Evolutionary conservation across 2,888 invertebrate species (phyloP), one percentile per base, ranked within the genome.

Genomic region (Eristalinus aeneus): DNA sequence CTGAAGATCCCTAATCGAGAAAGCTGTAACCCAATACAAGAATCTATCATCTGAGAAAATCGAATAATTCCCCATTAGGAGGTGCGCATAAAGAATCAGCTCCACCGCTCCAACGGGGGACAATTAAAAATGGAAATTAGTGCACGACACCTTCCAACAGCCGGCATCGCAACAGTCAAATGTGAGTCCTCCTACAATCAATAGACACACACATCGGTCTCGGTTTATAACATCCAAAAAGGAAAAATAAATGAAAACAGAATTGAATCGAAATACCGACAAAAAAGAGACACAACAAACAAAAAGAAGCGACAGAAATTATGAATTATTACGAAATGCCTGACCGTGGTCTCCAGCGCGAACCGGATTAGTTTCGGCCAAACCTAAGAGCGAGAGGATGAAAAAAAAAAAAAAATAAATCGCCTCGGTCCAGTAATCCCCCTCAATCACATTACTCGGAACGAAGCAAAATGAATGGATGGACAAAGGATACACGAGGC

Each of bases 311-410:
- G 86, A 86, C 86, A 86, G 74, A 78, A 86, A 86, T 86, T 86
- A 86, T 86, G 86, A 86, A 82, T 86, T 86, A 86, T 86, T 86
- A 86, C 82, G 73, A 86, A 86, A 86, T 86, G 73, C 71, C 78
- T 74, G 65, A 82, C 76, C 77, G 63, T 86, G 65, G 81, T 69
- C 82, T 86, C 16, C 82, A 46, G 36, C 82, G 73, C 71, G 77
- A 71, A 82, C 69, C 86, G 82, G 86, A 86, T 86, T 86, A 86
- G 86, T 86, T 69, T 81, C 86, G 86, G 77, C 78, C 82, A 61
- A 60, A 86, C 82, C 71, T 54, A 81, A 72, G 12, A 73, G 54
- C 16, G 16, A 46, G 46, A 46, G 56, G 60, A 53, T 46, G 58
- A 63, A 58, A 80, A 36, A 60, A 60, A 64, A 58, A 27, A 32